Evolutionary conservation across 1,140 invertebrate species (phyloP), one percentile per base, ranked within the genome.

Genomic region (Cryptotermes secundus): DNA sequence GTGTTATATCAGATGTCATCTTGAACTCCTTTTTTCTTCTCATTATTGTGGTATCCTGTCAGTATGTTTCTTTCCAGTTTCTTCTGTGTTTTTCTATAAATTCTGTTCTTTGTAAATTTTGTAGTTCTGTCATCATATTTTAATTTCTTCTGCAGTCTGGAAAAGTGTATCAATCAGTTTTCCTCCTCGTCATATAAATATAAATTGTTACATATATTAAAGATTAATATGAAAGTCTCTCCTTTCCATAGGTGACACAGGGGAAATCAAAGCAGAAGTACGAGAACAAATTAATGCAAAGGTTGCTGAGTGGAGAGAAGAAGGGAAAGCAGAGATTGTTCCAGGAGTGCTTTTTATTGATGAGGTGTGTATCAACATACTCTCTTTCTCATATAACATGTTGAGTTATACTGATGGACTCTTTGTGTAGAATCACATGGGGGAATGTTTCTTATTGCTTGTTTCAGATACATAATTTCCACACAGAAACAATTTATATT

Each of bases 231-330:
- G 34, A 49, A 19, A 49, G 45, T 49, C 45, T 49, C 45, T 83
- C 79, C n/a, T 4, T n/a, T 35, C 22, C 34, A 1, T 87, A 95
- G 96, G 97, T 59, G 99, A 99, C 88, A 99, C 99, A 0, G 99
- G 99, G 9, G 99, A 99, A 91, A 99, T 99, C 34, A 99, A 99
- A 88, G 91, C 96, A 1, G 99, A 99, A 92, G 97, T 99, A 0
- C 92, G 99, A 53, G 98, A 99, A 88, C 98, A 99, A 90, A 99
- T 99, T 86, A 99, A 99, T 89, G 93, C 95, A n/a, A 99, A 99
- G 91, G 96, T 99, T 14, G 95, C 96, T 0, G 99, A 99, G 90
- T 99, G 99, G 99, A 92, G 98, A 82, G 99, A 99, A 90, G 99
- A 99, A 90, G 98, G 98, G 1, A 99, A 99, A 89, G 98, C 99